Base-by-base conservation (phyloP, 1,140 invertebrate species). In the Drosophila prosaltans region DNA sequence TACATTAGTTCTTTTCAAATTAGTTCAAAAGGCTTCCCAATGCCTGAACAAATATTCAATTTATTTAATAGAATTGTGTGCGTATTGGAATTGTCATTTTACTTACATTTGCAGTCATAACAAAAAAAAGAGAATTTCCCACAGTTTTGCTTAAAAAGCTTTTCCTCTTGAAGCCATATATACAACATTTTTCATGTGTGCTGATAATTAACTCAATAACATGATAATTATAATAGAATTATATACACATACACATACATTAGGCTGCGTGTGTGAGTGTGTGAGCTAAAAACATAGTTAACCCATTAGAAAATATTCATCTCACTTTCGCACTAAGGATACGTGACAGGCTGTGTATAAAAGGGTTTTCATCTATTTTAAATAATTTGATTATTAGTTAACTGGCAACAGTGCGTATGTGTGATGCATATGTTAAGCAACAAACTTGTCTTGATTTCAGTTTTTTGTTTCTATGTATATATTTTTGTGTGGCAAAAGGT, bases 321-420 rank as follows among this genome's bases (percentile, higher is more conserved):
- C 6, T 26, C 7, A 45, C 21, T 26, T 24, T 51, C 9, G 28
- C 57, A 26, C 30, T 39, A 54, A 64, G 9, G 57, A 32, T 48
- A 78, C 66, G 79, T 79, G 69, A 82, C 80, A 85, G 78, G 75
- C 68, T 65, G 55, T 71, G 24, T 21, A 16, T 16, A 51, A 65
- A 80, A 86, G 80, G 48, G 88, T 86, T 76, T 59, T 45, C 61
- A 67, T 36, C 59, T 66, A 61, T 88, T 83, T 88, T 69, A 82
- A 81, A 88, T 86, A 88, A 86, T 86, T 82, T 77, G 83, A 80
- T 86, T 88, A 86, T 82, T 88, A 74, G 64, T 75, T 58, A 69
- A 45, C 40, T 40, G 74, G 57, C 77, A 61, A 79, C 69, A 51
- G 72, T 45, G 78, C 78, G 81, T 45, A 72, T 86, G 71, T 72